These are phyloP conservation scores for Andrena bucephala DNA, from an alignment of 2,888 invertebrate genomes.

Conservation along the genomic window DNA sequence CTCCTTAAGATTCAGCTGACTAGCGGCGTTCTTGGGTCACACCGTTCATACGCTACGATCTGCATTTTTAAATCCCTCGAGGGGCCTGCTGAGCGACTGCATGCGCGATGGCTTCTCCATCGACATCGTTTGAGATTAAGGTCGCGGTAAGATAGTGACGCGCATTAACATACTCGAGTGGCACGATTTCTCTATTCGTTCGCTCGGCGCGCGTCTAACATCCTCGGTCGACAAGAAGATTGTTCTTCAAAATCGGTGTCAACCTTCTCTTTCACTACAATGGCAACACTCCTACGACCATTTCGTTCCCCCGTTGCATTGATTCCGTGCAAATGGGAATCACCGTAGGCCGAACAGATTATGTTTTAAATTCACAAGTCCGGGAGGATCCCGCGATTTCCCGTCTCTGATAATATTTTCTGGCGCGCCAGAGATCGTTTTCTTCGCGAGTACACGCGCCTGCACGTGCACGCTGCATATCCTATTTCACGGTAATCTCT, in stretches of 20 bases:
- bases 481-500: constrained; percentile 47
- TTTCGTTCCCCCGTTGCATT: neutral
- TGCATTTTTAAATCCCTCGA: constrained; percentile 72
- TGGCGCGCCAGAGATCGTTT: constrained; percentile 49
- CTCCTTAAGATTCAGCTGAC: constrained; percentile 72
- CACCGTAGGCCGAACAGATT: neutral
- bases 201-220: constrained; percentile 39
- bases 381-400: constrained; percentile 6
- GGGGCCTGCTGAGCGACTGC: constrained; percentile 48
- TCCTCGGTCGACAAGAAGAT: constrained; percentile 10
- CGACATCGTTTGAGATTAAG: constrained; percentile 65
- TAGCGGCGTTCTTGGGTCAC: constrained; percentile 62
- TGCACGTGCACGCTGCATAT: constrained; percentile 15
- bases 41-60: constrained; percentile 50
- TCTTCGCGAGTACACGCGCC: constrained; percentile 35
- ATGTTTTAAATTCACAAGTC: neutral
- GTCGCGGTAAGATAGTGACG: constrained; percentile 45
- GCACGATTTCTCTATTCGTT: constrained; percentile 40
- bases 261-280: neutral
- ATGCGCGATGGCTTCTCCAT: constrained; percentile 43
- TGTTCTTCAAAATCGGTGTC: constrained; percentile 19
- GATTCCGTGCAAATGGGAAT: neutral
- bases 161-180: constrained; percentile 61
- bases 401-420: constrained; percentile 63
- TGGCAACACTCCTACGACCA: neutral